Percentiles rank a stretch among this genome's conserved stretches.
Conservation (phyloP, 2,113 vertebrate genomes). For the Rattus rattus region DNA sequence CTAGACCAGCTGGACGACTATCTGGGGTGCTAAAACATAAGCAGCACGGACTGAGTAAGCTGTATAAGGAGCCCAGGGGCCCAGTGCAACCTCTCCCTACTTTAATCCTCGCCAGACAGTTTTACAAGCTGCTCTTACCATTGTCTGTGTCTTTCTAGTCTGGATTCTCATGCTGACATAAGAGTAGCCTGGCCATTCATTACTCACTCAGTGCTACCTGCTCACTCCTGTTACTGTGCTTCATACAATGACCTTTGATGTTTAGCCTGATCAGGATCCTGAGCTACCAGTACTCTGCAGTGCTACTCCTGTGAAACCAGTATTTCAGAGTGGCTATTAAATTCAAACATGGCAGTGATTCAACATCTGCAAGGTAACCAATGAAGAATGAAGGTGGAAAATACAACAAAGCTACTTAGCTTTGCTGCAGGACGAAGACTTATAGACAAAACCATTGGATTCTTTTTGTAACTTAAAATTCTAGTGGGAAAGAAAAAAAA, state of each 20-base stretch:
- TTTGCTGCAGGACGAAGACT: conserved; percentile 41
- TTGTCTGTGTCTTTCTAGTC: conserved; percentile 16
- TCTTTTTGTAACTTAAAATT: conserved; percentile 47
- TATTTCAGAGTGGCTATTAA: not conserved
- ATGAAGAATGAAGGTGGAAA: conserved; percentile 31
- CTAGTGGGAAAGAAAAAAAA: conserved; percentile 37
- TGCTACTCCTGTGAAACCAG: conserved; percentile 1
- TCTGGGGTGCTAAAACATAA: conserved; percentile 89
- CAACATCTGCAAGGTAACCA: not conserved
- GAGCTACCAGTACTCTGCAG: conserved; percentile 23
- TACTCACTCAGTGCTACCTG: conserved; percentile 42
- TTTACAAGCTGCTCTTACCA: conserved; percentile 22
- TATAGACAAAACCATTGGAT: not conserved
- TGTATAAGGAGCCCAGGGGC: conserved; percentile 31
- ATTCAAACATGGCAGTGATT: not conserved
- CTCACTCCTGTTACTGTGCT: conserved; percentile 51
- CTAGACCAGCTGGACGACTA: conserved; percentile 89
- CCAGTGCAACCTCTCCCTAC: not conserved
- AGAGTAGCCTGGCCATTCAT: conserved; percentile 57
- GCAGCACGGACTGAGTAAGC: conserved; percentile 49
- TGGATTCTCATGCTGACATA: conserved; percentile 28
- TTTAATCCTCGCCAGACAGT: conserved; percentile 10
- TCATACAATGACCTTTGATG: conserved; percentile 38
- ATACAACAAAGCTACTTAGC: conserved; percentile 29
- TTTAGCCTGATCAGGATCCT: conserved; percentile 21